Base-by-base conservation (phyloP, 2,888 invertebrate species). In the Calliopum simillimum region DNA sequence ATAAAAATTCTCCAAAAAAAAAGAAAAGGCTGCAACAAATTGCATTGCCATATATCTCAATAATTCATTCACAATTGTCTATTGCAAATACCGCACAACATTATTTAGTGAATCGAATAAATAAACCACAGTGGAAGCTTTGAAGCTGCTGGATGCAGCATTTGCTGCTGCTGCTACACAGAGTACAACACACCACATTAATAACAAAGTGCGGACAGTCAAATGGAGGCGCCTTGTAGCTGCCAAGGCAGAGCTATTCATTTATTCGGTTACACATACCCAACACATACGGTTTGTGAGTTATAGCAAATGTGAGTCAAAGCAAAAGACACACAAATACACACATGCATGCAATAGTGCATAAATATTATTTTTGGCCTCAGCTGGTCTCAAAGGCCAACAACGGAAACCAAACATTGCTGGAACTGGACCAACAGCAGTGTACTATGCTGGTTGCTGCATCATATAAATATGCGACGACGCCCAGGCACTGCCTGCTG, bases 321-420 rank as follows among this genome's bases (percentile, higher is more conserved):
- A 14, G 49, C 33, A 46, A 5, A 51, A 19, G 64, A 58, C 41
- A 58, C 47, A 25, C 11, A 47, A 25, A 58, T 33, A 33, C 33
- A 41, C 58, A 58, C 33, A 25, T 58, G 12, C 58, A 58, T 11
- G 56, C 19, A 64, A 49, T 56, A 55, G 23, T 51, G 68, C 68
- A 68, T 68, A 68, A 69, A 64, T 65, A 69, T 69, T 69, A 65
- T 69, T 69, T 58, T 69, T 61, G 69, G 69, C 55, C 64, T 56
- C 69, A 49, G 56, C 56, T 49, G 64, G 69, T 55, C 12, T 23
- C 58, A 59, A 49, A 58, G 46, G 61, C 41, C 61, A 59, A 23
- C 44, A 41, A 11, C 61, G 21, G 55, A 21, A 56, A 25, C 55
- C 21, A 65, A 14, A 16, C 53, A 11, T 41, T 13, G 44, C 46